Base-by-base conservation (phyloP, 1,140 invertebrate species). In the Panulirus ornatus region DNA sequence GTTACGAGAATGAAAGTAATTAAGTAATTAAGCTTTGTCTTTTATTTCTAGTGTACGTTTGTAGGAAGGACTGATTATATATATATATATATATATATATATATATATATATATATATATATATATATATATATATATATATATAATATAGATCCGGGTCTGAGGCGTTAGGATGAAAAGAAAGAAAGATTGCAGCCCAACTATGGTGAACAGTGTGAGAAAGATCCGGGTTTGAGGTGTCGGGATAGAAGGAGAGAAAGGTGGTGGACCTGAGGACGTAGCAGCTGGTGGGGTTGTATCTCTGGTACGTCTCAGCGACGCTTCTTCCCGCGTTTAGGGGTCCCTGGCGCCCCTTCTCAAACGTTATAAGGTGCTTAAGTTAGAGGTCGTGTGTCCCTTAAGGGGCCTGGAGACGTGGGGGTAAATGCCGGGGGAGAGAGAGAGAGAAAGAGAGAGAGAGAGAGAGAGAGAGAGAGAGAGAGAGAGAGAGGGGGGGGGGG, bases 1-100 rank as follows among this genome's bases (percentile, higher is more conserved):
- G 51, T 51, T 79, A 30, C 44, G 27, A 30, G 76, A 79, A 79
- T 79, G 76, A 79, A 51, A 51, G 76, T 51, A 79, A 47, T 79
- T 51, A 79, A 79, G n/a, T 42, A 19, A 51, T 47, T 79, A 6
- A 51, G 27, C 76, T 79, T 36, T 79, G 76, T 79, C 38, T 51
- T 36, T 79, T 36, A n/a, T 36, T 79, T 36, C 27, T 36, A 42
- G 76, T 79, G 76, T 79, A 11, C 47, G 76, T 79, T 36, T 79
- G 76, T 58, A 47, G 42, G 79, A n/a, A 11, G 27, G 47, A 14
- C 27, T 82, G n/a, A n/a, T 27, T 36, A 27, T 82, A 27, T 82
- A n/a, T 51, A 34, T 54, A n/a, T 81, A 34, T 81, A 34, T 58
- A 54, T 81, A 44, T 54, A 34, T 58, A 54, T 81, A 54, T 54